Evolutionary conservation across 2,113 vertebrate species (phyloP), one percentile per base, ranked within the genome.

Genomic region (Pontoporia blainvillei): DNA sequence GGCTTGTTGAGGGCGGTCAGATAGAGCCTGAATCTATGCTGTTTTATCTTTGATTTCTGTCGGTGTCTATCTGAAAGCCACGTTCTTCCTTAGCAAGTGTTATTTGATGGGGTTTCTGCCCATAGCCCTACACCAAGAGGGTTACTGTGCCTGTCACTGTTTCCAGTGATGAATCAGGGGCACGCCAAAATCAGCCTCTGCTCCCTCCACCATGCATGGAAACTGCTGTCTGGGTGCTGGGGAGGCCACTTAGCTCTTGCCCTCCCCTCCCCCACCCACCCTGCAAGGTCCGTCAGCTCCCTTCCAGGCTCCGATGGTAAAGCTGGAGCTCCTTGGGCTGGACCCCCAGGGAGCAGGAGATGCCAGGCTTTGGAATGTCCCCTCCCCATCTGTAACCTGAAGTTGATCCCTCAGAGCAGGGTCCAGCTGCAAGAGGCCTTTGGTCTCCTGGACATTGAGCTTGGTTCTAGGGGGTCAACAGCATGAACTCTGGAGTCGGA

Each of bases 221-320:
- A 66, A 7, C 7, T 29, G 17, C 61, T 13, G 44, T 6, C 64
- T 10, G 44, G 73, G 39, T 0, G 12, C 36, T n/a, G 17, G 10
- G 1, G 2, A 6, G 8, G 13, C 27, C 12, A 8, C 39, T 29
- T 31, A 1, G 46, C 23, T 49, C 14, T 18, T 2, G 14, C 13
- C 21, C 23, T n/a, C 44, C n/a, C 31, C 52, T 57, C 6, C 7
- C 59, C 59, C 3, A 23, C 8, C 20, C 57, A 23, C 14, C 21
- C 10, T 2, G 4, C 17, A 39, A 34, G 49, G 12, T 52, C 3
- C 11, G 6, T 13, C 27, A 25, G 25, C 36, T 1, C 18, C 66
- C 17, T 31, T 7, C 13, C 10, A 23, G 67, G 31, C 5, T n/a
- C 59, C 10, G 15, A 17, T 3, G 12, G 36, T 7, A 14, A 34